phyloP scores from a whole-genome alignment of 2,888 invertebrate species.

The Sinohyriopsis cumingii region DNA sequence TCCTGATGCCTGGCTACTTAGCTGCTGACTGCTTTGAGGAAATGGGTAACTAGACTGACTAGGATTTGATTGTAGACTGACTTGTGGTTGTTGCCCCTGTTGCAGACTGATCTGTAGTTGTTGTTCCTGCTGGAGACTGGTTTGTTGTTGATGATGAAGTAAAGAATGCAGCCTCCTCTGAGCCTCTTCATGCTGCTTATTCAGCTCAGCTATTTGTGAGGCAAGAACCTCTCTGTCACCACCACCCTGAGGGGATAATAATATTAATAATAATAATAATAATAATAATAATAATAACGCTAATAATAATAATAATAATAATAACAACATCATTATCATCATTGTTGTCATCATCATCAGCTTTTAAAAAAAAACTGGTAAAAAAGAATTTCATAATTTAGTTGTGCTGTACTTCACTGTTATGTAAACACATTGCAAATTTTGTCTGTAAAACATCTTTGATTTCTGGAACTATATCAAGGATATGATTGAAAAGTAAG shows the following conservation, averaged over 20 bases:
- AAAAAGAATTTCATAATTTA: too few relatives aligned
- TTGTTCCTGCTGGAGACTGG: constrained; percentile 20
- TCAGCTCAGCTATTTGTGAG: constrained; percentile 61
- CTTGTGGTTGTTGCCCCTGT: constrained; percentile 7
- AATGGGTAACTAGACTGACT: background rate
- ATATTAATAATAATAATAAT: too few relatives aligned
- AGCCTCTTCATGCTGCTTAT: constrained; percentile 65
- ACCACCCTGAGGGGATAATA: constrained; percentile 5
- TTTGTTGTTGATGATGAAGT: constrained; percentile 42
- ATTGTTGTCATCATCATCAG: background rate
- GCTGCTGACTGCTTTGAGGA: background rate
- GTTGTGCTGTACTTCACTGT: too few relatives aligned
- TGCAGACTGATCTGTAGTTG: constrained; percentile 30
- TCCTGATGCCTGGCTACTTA: background rate
- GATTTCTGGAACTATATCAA: too few relatives aligned
- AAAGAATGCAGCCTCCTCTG: constrained; percentile 51
- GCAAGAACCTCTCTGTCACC: constrained; percentile 44
- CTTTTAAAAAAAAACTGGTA: too few relatives aligned
- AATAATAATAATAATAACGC: too few relatives aligned
- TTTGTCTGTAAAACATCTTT: too few relatives aligned
- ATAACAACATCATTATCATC: background rate
- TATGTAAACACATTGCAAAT: too few relatives aligned
- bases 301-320: too few relatives aligned
- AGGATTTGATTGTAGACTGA: background rate
- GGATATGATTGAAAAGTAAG: too few relatives aligned